phyloP scores from a whole-genome alignment of 2,113 vertebrate genomes.

The Ctenomys sociabilis region DNA sequence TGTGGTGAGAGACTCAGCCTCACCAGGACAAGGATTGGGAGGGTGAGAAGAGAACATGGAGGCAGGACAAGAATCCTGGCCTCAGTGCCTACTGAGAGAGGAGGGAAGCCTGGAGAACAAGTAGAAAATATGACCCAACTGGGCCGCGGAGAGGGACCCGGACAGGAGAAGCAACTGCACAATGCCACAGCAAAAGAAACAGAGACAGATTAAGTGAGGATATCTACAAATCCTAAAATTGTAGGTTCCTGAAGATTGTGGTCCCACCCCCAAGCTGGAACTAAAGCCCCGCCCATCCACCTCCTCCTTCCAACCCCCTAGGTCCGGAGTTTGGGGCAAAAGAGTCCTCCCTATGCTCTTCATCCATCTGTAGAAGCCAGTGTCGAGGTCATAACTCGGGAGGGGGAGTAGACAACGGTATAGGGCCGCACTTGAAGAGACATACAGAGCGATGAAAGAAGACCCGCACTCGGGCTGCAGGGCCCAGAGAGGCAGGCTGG shows the following conservation, averaged over 20 bases:
- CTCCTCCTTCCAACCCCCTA: fast-evolving
- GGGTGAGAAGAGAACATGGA: neutral
- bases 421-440: conserved; percentile 79
- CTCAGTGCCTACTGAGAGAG: neutral
- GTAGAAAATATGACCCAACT: neutral
- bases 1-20: conserved; percentile 41
- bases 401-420: conserved; percentile 82
- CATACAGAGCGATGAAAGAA: neutral
- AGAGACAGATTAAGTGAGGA: fast-evolving
- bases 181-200: neutral
- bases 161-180: neutral
- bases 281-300: neutral
- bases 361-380: neutral
- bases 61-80: neutral
- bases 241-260: neutral
- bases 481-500: neutral
- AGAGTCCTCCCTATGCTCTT: neutral
- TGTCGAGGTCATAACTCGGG: conserved; percentile 60
- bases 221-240: fast-evolving
- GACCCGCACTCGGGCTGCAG: neutral
- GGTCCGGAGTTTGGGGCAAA: fast-evolving
- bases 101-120: neutral
- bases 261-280: neutral
- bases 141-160: neutral
- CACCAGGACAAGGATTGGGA: conserved; percentile 18